Base-by-base conservation (phyloP, 2,888 invertebrate genomes). In the Stegana nigrithorax region DNA sequence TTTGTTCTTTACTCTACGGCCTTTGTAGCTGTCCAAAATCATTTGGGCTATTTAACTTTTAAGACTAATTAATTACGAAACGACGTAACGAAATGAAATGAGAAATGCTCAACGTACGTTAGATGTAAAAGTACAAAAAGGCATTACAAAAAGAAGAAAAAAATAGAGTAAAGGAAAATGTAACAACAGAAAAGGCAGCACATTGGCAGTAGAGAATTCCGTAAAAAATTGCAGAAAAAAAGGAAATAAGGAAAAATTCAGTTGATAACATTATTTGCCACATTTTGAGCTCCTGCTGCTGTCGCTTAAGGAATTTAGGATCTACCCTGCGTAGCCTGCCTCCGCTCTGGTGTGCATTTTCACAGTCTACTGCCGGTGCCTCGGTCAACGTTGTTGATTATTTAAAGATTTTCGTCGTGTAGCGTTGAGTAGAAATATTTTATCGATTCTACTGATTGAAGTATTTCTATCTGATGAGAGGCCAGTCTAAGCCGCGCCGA, bases 1-100 rank as follows among this genome's bases (percentile, higher is more conserved):
- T 26, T 8, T 42, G 27, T 44, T 47, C 45, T 57, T 42, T 44
- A 39, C 45, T 56, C 47, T n/a, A n/a, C n/a, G n/a, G n/a, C 71
- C 67, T 75, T 75, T 79, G 73, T 68, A 66, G 65, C 67, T 80
- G 75, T 78, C 75, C 74, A 65, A 78, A 80, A 78, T 80, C 75
- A 78, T 76, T 76, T 76, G 78, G 74, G 78, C 80, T 80, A 76
- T 76, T 76, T 76, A 76, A 76, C 75, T 76, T 76, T 76, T 76
- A 80, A 76, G 80, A 78, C 75, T 76, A 76, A 76, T 76, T 76
- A 76, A 80, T 76, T 76, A 80, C 80, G 80, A 76, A 80, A 76
- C 80, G 78, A 69, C 76, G 78, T 78, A 75, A 80, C 78, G 75
- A 75, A 29, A 32, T n/a, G 36, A 53, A 53, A 29, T 53, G 53